Conservation (phyloP, 1,140 invertebrate species). For the Drosophila nigromelanica region DNA sequence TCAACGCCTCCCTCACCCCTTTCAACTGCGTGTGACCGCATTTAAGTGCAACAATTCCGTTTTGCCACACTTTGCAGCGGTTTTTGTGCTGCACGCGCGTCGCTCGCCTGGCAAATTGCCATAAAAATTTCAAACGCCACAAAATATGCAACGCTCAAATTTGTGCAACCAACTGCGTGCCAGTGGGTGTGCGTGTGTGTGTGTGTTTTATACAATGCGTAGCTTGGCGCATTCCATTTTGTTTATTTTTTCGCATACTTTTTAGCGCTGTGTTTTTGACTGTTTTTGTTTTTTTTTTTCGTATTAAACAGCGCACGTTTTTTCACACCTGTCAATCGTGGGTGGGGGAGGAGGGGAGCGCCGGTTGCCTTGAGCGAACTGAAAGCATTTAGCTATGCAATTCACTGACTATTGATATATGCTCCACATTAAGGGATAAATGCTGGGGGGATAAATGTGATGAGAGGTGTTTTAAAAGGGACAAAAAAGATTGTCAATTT, state of each 20-base stretch:
- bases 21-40: constrained; percentile 39
- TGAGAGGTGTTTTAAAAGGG: not conserved
- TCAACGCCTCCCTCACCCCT: not conserved
- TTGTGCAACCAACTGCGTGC: constrained; percentile 53
- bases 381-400: constrained; percentile 55
- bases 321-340: constrained; percentile 60
- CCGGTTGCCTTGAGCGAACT: constrained; percentile 31
- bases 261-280: constrained; percentile 5
- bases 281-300: constrained; percentile 56
- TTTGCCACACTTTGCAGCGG: constrained; percentile 28
- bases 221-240: constrained; percentile 60
- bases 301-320: constrained; percentile 66
- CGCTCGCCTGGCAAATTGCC: constrained; percentile 75
- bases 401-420: constrained; percentile 48
- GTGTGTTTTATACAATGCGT: constrained; percentile 32
- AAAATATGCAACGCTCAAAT: constrained; percentile 76
- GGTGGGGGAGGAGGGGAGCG: not conserved
- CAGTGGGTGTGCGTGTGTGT: constrained; percentile 5
- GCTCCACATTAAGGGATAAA: not conserved
- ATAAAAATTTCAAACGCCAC: constrained; percentile 77
- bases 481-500: not conserved
- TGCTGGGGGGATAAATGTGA: not conserved
- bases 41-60: constrained; percentile 54
- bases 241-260: constrained; percentile 39
- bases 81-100: constrained; percentile 50